These are phyloP conservation scores for Julus scandinavius DNA, from an alignment of 2,888 invertebrate genomes.

Conservation along the genomic window DNA sequence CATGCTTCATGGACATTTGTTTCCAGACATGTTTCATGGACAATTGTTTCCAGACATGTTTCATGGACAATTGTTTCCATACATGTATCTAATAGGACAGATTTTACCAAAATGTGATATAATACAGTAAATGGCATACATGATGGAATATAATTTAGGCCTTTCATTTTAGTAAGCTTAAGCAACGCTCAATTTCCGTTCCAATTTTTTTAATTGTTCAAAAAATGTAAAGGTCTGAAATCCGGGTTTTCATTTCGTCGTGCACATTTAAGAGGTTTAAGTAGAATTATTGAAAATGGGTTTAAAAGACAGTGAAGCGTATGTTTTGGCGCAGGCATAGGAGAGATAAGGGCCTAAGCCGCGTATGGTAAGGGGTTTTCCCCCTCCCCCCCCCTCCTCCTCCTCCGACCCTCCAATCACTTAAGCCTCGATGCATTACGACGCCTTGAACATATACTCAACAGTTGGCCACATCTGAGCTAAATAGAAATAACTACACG, in stretches of 20 bases:
- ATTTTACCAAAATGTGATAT: no score
- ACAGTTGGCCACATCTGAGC: background rate
- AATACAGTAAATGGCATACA: no score
- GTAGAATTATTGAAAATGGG: conserved; percentile 43
- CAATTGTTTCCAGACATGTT: no score
- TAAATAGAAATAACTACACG: no score
- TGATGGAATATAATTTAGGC: no score
- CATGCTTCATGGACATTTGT: no score
- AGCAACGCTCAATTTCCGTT: background rate
- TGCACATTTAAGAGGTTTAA: conserved; percentile 14
- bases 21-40: no score
- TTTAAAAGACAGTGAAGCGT: conserved; percentile 22
- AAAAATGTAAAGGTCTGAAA: background rate
- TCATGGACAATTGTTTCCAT: no score
- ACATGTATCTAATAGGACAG: no score
- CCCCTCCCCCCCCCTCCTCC: background rate
- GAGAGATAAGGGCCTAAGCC: background rate
- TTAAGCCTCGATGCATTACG: background rate
- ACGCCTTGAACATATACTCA: background rate
- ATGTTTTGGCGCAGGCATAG: conserved; percentile 17
- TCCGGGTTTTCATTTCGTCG: background rate
- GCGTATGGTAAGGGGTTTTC: background rate
- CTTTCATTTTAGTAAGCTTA: no score
- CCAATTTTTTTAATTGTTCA: conserved; percentile 12
- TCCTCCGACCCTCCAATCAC: background rate